Base-by-base conservation (phyloP, 1,140 invertebrate species). In the Danaus plexippus region DNA sequence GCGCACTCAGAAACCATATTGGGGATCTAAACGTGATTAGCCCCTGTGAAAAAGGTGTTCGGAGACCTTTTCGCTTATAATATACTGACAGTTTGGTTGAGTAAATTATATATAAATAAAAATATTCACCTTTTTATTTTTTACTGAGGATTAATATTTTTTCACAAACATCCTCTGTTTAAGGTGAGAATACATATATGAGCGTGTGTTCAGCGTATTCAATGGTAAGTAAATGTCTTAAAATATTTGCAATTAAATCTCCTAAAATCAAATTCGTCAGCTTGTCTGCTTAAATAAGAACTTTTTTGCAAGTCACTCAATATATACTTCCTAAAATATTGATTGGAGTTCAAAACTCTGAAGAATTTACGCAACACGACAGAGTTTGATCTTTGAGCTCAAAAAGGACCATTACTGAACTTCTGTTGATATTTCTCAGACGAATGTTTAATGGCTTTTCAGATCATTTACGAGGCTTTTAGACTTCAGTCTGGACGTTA, bases 321-420 rank as follows among this genome's bases (percentile, higher is more conserved):
- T 43, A 41, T 9, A 15, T 11, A 2, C 11, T 10, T 43, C 40
- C n/a, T 43, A 43, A 52, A 43, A 44, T 32, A 32, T 32, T 32
- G 1, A 32, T 32, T 32, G 1, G 13, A 41, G 9, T 44, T 49
- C 41, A 12, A 43, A 59, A 40, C 12, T 52, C 46, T 40, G 40
- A 56, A 61, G 45, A 46, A 61, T 61, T 61, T 47, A 52, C 44
- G 59, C 15, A 59, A 54, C 52, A 54, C 51, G 53, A 52, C 49
- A 11, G 41, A 53, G 59, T 61, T 61, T 56, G 59, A 56, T 49
- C 54, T 61, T 61, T 46, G 40, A 61, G 53, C 41, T 52, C 45
- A 56, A 11, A 22, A 47, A 44, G 50, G 52, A 45, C 54, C 50
- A 56, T 61, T 61, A 61, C 52, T 61, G 59, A 61, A 56, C 47